phyloP scores from a whole-genome alignment of 2,888 invertebrate genomes.

The Coelinius sp. region DNA sequence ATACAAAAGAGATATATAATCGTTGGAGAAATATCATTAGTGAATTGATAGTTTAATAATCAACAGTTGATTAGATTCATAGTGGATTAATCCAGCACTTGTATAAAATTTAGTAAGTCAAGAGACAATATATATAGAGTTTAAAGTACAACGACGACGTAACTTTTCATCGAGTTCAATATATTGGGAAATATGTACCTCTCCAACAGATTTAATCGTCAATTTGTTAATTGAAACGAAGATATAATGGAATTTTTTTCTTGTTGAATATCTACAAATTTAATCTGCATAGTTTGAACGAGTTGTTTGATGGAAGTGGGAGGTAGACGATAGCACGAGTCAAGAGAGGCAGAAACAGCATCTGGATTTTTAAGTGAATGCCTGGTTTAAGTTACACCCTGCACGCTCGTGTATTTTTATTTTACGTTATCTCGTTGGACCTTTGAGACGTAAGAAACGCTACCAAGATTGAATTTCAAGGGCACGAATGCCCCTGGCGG shows the following conservation, averaged over 20 bases:
- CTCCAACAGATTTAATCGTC: background rate
- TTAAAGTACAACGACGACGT: slow-evolving; percentile 11
- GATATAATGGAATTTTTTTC: background rate
- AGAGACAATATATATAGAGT: slow-evolving; percentile 2
- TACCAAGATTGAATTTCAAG: slow-evolving; percentile 19
- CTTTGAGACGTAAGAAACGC: background rate
- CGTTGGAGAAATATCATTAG: slow-evolving; percentile 1
- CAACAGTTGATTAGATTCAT: slow-evolving; percentile 30
- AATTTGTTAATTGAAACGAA: slow-evolving; percentile 5
- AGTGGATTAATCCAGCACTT: background rate
- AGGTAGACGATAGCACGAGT: background rate
- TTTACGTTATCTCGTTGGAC: slow-evolving; percentile 42
- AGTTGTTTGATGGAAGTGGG: background rate
- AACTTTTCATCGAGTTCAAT: slow-evolving; percentile 4
- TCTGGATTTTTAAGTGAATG: slow-evolving; percentile 34
- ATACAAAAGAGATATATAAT: slow-evolving; percentile 19
- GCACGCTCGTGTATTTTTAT: slow-evolving; percentile 47
- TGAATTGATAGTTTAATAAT: slow-evolving; percentile 21
- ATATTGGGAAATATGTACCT: background rate
- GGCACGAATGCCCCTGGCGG: background rate
- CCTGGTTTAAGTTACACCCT: slow-evolving; percentile 44
- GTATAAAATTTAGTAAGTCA: background rate
- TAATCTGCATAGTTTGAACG: background rate
- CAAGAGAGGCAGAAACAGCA: slow-evolving; percentile 13
- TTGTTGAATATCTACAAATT: background rate